A percentile compares a stretch with the other conserved stretches of the same genome.
Conservation (phyloP, 2,888 invertebrate species). For the Tridacna gigas region DNA sequence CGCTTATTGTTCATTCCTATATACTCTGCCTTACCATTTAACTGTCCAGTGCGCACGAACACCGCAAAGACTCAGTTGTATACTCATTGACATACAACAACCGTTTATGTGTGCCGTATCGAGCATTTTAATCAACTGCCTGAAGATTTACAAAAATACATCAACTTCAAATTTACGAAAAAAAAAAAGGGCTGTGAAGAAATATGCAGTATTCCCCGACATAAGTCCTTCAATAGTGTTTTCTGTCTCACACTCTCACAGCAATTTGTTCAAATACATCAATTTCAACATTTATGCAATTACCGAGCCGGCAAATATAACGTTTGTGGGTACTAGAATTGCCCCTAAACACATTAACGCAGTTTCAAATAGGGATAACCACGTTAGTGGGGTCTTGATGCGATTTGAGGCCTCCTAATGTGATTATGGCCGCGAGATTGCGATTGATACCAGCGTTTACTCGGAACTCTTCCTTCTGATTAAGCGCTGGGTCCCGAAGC, state of each 20-base stretch:
- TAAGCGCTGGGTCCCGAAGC: conserved; percentile 32
- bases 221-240: conserved; percentile 18
- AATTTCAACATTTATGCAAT: conserved; percentile 28
- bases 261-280: conserved; percentile 28
- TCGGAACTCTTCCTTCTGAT: conserved; percentile 49
- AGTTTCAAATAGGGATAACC: conserved; percentile 67
- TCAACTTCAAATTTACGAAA: too few species aligned
- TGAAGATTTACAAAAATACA: too few species aligned
- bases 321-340: conserved; percentile 44
- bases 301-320: conserved; percentile 53
- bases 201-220: not conserved
- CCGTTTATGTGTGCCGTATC: too few species aligned
- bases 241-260: not conserved
- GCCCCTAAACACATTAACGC: conserved; percentile 63
- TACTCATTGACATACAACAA: too few species aligned
- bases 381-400: conserved; percentile 46
- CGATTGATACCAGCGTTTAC: conserved; percentile 50
- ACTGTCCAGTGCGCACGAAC: too few species aligned
- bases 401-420: conserved; percentile 58
- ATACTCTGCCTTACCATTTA: too few species aligned
- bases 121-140: too few species aligned
- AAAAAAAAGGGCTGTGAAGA: too few species aligned
- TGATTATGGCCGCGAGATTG: conserved; percentile 61
- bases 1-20: too few species aligned
- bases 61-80: too few species aligned